Evolutionary conservation across 2,888 invertebrate genomes (phyloP), one percentile per base, ranked within the genome.

Genomic region (Aquatica leii): DNA sequence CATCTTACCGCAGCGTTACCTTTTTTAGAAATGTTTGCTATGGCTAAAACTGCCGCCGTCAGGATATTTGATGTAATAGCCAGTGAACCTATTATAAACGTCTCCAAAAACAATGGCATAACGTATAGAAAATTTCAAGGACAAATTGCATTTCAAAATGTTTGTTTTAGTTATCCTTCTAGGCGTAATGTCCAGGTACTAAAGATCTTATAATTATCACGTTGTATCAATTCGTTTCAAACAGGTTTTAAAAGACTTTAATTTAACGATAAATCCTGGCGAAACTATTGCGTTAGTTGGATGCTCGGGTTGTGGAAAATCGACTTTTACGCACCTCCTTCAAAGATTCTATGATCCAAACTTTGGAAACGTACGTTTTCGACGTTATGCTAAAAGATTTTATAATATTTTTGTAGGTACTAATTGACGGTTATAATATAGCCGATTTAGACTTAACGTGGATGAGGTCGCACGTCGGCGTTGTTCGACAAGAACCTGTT

Each of bases 1-100:
- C 90, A 90, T 74, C 89, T 95, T 61, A 94, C 94, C 11, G 89
- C 91, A 77, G 90, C 92, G 0, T 88, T 93, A 1, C 94, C 95
- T 0, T 89, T 92, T 64, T 87, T 95, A 76, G 91, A 93, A 76
- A 87, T 90, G 8, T 91, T 95, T 71, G 89, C 92, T 0, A 86
- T 88, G 37, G 93, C 95, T 0, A 88, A 88, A 73, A 94, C 94
- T 0, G 91, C 95, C 0, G 93, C 91, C 0, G 87, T 88, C 0
- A 90, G 89, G 75, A 87, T 95, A 43, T 95, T 90, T 78, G 82
- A 87, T 49, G 85, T 95, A 24, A 92, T 95, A 53, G 91, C 93
- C 72, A 86, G 89, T 73, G 81, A 85, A n/a, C 93, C 95, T 0
- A 80, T 78, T 0, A 94, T 95, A 66, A 92, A 95, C 78, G 88